A percentile compares a stretch with the other conserved stretches of the same genome.
Conservation (phyloP, 2,888 invertebrate genomes). For the Tiphia femorata region DNA sequence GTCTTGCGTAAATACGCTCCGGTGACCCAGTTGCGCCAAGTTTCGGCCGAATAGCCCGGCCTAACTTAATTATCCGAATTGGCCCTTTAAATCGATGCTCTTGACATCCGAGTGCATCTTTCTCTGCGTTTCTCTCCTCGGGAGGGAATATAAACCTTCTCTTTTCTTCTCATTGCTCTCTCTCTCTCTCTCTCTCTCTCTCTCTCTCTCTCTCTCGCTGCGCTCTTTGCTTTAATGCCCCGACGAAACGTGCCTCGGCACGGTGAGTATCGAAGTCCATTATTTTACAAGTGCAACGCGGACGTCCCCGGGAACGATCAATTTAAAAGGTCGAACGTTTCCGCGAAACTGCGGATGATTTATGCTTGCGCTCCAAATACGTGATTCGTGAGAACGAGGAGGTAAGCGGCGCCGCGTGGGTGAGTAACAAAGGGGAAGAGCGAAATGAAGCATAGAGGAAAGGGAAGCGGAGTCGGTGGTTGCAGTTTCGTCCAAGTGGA, state of each 20-base stretch:
- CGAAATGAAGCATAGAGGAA: too few relatives aligned
- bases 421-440: too few relatives aligned
- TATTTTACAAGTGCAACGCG: conserved; percentile 10
- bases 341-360: conserved; percentile 33
- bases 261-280: background rate
- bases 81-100: background rate
- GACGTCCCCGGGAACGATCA: conserved; percentile 26
- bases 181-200: background rate
- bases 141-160: background rate
- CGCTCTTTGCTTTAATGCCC: background rate
- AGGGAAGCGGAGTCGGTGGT: too few relatives aligned
- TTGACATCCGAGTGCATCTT: background rate
- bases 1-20: conserved; percentile 28
- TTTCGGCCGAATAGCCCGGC: conserved; percentile 8
- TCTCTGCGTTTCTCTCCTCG: background rate
- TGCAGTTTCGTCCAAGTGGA: too few relatives aligned
- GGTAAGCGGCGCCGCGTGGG: background rate
- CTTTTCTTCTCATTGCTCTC: background rate
- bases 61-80: background rate
- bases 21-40: conserved; percentile 30
- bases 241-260: background rate
- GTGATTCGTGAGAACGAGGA: conserved; percentile 20
- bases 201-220: conserved; percentile 7
- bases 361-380: conserved; percentile 25
- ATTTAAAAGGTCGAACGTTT: conserved; percentile 39